Conservation (phyloP, 2,113 vertebrate species). For the Platysternon megacephalum region DNA sequence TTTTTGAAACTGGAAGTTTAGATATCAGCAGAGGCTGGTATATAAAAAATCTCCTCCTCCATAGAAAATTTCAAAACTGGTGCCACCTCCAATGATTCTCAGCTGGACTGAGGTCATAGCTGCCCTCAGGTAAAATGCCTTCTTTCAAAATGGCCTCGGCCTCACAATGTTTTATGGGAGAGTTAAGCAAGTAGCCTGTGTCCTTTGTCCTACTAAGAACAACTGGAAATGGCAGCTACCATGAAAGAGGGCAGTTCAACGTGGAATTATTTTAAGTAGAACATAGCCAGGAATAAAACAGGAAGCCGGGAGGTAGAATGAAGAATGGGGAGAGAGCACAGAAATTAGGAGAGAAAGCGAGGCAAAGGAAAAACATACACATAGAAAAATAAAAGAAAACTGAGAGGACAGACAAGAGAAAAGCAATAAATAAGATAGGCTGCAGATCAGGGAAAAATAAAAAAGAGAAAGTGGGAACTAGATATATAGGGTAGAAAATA, state of each 20-base stretch:
- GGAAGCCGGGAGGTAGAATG: not conserved
- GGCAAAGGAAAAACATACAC: not conserved
- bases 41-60: not conserved
- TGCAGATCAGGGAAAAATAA: not conserved
- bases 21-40: not conserved
- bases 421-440: not conserved
- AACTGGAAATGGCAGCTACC: not conserved
- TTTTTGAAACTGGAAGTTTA: not conserved
- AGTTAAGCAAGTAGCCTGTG: not conserved
- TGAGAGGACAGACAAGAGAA: not conserved
- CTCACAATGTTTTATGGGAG: not conserved
- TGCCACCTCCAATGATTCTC: not conserved
- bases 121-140: not conserved
- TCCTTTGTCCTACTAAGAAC: not conserved
- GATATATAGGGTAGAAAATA: not conserved
- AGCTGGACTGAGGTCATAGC: fast-evolving
- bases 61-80: not conserved
- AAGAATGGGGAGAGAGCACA: not conserved
- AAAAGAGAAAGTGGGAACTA: not conserved
- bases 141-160: not conserved
- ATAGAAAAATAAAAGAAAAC: not conserved
- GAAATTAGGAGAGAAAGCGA: not conserved
- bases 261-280: not conserved
- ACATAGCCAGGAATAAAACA: not conserved
- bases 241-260: not conserved